phyloP scores from a whole-genome alignment of 2,113 vertebrate species.

The Heterocephalus glaber region DNA sequence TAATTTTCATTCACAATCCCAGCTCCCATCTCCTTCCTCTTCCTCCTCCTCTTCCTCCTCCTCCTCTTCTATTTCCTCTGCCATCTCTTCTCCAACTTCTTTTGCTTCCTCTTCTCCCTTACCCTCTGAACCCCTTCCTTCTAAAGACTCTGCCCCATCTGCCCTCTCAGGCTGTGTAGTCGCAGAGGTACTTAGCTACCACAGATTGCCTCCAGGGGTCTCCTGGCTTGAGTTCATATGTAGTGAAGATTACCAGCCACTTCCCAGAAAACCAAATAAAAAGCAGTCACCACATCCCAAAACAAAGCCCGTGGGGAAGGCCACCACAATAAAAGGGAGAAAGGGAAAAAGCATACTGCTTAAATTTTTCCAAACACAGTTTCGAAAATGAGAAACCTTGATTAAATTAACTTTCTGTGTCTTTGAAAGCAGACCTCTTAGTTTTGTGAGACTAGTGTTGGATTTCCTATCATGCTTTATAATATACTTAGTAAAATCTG shows the following conservation, averaged over 20 bases:
- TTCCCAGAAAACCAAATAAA: slow-evolving; percentile 9
- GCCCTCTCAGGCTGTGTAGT: neutral
- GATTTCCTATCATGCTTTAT: slow-evolving; percentile 38
- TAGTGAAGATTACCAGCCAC: slow-evolving; percentile 62
- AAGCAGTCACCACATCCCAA: neutral
- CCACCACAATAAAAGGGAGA: neutral
- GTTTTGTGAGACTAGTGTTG: slow-evolving; percentile 50
- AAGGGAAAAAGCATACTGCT: slow-evolving; percentile 3
- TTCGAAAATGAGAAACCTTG: slow-evolving; percentile 58
- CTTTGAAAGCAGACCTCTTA: slow-evolving; percentile 54
- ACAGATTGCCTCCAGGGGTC: slow-evolving; percentile 71
- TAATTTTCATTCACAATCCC: neutral
- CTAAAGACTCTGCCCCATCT: neutral
- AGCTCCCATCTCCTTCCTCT: neutral
- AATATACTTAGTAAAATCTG: slow-evolving; percentile 22
- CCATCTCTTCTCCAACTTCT: neutral
- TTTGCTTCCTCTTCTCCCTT: neutral
- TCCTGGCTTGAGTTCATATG: slow-evolving; percentile 78
- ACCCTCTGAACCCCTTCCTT: neutral
- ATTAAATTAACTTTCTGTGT: slow-evolving; percentile 72
- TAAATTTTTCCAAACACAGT: slow-evolving; percentile 61
- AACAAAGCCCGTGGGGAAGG: slow-evolving; percentile 10
- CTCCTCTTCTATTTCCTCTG: neutral
- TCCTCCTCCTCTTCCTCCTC: slow-evolving; percentile 1
- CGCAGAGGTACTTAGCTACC: slow-evolving; percentile 36